phyloP scores from a whole-genome alignment of 2,888 invertebrate species.

The Lamellibrachia satsuma region DNA sequence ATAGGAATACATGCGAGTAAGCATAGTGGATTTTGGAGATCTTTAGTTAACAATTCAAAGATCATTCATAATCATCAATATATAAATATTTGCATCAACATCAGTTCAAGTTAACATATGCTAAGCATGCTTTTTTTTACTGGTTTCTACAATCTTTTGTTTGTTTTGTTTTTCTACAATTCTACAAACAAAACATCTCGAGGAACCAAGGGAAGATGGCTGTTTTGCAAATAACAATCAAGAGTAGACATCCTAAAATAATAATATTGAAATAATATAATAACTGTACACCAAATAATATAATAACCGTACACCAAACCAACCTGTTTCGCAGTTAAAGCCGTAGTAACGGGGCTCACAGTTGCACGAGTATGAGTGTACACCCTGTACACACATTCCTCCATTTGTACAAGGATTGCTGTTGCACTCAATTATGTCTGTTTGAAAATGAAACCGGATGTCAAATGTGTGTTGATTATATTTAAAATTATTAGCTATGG shows the following conservation, averaged over 20 bases:
- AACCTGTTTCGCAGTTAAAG: background rate
- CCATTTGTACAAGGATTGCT: background rate
- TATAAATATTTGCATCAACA: too few species aligned
- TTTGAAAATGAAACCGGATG: background rate
- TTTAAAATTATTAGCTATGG: background rate
- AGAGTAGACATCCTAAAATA: background rate
- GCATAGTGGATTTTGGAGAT: too few species aligned
- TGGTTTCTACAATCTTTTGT: too few species aligned
- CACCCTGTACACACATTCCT: background rate
- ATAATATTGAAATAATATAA: background rate
- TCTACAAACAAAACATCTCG: too few species aligned
- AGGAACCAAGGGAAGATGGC: too few species aligned
- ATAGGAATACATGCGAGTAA: too few species aligned
- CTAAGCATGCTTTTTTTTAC: too few species aligned
- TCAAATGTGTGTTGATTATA: background rate
- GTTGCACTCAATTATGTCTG: background rate
- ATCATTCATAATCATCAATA: too few species aligned
- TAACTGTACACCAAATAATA: background rate
- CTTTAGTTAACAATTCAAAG: too few species aligned
- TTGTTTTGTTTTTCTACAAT: too few species aligned
- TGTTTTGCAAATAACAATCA: too few species aligned
- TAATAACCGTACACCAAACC: background rate
- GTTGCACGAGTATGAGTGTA: background rate
- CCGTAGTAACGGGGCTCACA: background rate
- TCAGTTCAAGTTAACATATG: too few species aligned